Evolutionary conservation across 2,113 vertebrate genomes (phyloP).

Genomic region (Andinoacara biseriatus): DNA sequence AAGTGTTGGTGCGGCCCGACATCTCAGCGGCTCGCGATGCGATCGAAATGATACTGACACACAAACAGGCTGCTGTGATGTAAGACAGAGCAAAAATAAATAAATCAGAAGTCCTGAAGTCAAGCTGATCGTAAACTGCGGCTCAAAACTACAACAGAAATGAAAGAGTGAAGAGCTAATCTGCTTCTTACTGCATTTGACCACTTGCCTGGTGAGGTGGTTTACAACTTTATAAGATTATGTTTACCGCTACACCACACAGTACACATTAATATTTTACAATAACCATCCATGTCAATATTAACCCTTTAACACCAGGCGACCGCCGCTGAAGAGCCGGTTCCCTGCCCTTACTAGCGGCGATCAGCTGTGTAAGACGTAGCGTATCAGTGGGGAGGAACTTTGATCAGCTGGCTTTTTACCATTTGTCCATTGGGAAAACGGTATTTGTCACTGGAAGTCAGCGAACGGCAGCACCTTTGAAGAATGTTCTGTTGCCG

Average conservation of each 20-base stretch:
- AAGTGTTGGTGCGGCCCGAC: not conserved
- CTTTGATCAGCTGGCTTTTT: no score
- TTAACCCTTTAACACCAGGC: no score
- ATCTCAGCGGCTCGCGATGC: not conserved
- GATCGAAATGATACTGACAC: not conserved
- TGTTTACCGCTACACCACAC: not conserved
- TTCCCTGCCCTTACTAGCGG: no score
- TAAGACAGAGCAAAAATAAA: not conserved
- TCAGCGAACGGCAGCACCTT: no score
- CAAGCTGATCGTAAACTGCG: not conserved
- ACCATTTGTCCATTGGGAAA: no score
- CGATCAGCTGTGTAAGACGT: no score
- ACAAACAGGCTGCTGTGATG: not conserved
- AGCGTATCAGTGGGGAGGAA: no score
- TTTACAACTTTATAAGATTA: not conserved
- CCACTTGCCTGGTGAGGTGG: not conserved
- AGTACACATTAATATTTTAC: not conserved
- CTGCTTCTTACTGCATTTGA: not conserved
- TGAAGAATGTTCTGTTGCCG: no score
- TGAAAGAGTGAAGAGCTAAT: not conserved
- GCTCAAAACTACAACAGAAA: not conserved
- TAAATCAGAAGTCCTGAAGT: not conserved
- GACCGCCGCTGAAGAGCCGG: no score
- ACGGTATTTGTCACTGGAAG: no score
- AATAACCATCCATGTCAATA: not conserved